These are phyloP conservation scores for Natrix natrix DNA, from an alignment of 2,797 vertebrate genomes.

Conservation along the genomic window DNA sequence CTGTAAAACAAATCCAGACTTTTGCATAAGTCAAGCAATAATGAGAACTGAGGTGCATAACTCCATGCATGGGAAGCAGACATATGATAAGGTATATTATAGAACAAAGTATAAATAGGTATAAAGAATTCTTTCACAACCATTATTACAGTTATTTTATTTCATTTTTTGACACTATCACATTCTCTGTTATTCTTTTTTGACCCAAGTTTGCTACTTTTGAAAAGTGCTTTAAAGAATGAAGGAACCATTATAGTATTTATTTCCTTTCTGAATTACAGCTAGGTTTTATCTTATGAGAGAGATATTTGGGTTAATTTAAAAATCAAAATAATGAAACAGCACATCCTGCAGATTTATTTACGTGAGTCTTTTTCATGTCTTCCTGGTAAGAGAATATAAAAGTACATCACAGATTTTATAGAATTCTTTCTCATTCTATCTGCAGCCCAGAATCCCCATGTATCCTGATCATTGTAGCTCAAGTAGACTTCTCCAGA, in stretches of 20 bases:
- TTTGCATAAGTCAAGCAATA: background rate
- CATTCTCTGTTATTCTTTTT: slow-evolving; percentile 43
- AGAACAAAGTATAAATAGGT: slow-evolving; percentile 35
- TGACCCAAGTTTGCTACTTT: slow-evolving; percentile 44
- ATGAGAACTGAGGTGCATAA: background rate
- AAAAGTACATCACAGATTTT: slow-evolving; percentile 19
- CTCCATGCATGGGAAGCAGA: too few relatives aligned
- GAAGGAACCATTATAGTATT: slow-evolving; percentile 31
- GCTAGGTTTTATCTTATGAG: slow-evolving; percentile 52
- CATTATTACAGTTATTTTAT: slow-evolving; percentile 26
- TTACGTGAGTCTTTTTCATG: slow-evolving; percentile 24
- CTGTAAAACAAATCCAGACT: background rate
- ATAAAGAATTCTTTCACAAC: background rate
- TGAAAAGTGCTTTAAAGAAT: background rate
- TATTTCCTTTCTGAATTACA: slow-evolving; percentile 38
- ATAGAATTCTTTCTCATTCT: slow-evolving; percentile 35
- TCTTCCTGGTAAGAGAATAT: slow-evolving; percentile 37
- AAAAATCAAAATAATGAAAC: slow-evolving; percentile 58
- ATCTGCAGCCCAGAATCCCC: slow-evolving; percentile 38
- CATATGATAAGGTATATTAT: background rate
- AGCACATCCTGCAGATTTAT: slow-evolving; percentile 37
- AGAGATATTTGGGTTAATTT: slow-evolving; percentile 53
- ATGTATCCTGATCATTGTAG: slow-evolving; percentile 28
- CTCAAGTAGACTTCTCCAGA: slow-evolving; percentile 45
- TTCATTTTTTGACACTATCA: slow-evolving; percentile 45